Base-by-base conservation (phyloP, 2,113 vertebrate genomes). In the Thalassarche chlororhynchos region DNA sequence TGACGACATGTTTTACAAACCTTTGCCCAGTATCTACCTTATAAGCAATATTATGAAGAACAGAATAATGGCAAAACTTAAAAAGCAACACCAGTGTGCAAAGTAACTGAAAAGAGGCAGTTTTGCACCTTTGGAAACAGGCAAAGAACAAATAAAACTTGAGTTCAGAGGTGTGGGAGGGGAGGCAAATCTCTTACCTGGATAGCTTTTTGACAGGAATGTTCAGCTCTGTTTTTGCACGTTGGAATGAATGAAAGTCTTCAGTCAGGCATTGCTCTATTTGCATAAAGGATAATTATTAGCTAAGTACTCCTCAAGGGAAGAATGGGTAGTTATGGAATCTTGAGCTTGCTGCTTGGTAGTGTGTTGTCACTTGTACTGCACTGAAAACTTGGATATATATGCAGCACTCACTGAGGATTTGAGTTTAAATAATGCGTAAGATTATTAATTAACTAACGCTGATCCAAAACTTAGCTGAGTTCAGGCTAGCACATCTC, bases 381-480 rank as follows among this genome's bases (percentile, higher is more conserved):
- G 2, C 58, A 84, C 68, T 70, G 68, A 79, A 66, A 82, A 57
- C 54, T 58, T 68, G 12, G 25, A 64, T 71, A n/a, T 89, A 71
- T 82, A 61, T 57, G 47, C 44, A 84, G 55, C n/a, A 15, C 18
- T 94, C 5, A 3, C 66, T 83, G 72, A 96, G 62, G n/a, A 82
- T 87, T 47, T 61, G 81, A 71, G 82, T 98, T 97, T 96, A 95
- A 97, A 91, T 97, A 90, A 87, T 90, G 19, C 11, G 1, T 77
- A 84, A 89, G 87, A 94, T 97, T 98, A 96, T 96, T 96, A 92
- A 96, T 97, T 97, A 98, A 98, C 97, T 88, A 84, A 84, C 3
- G 7, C 47, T 62, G 80, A 92, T 94, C 71, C 79, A 86, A 64
- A 95, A 96, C 90, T 92, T 93, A 72, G 94, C 95, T 96, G 97